Conservation (phyloP, 2,797 vertebrate species). For the Sebastes hubbsi region DNA sequence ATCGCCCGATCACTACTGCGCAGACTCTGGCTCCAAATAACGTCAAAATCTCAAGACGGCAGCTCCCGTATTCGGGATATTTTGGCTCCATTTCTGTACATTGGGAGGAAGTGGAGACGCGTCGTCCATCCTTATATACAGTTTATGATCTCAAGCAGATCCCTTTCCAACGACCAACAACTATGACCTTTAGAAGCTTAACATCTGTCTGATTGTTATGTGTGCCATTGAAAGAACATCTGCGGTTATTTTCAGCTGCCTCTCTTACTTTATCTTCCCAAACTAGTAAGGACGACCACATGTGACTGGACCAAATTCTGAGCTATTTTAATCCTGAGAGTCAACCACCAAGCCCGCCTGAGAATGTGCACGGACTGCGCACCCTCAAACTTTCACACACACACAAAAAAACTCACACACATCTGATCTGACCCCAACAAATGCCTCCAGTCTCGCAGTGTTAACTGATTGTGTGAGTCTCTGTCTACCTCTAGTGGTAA, state of each 20-base stretch:
- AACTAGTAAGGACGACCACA: constrained; percentile 9
- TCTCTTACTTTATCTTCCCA: constrained; percentile 36
- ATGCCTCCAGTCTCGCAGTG: not conserved
- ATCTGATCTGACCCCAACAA: constrained; percentile 5
- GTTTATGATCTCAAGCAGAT: not conserved
- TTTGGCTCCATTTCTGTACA: too few species aligned
- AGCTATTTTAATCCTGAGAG: constrained; percentile 60
- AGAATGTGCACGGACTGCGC: constrained; percentile 26
- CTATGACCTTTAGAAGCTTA: not conserved
- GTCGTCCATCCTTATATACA: too few species aligned
- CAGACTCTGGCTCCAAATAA: too few species aligned
- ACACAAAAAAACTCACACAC: constrained; percentile 1
- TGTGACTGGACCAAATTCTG: constrained; percentile 46
- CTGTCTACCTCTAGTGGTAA: constrained; percentile 73
- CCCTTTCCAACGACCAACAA: not conserved
- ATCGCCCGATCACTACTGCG: too few species aligned
- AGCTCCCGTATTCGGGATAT: too few species aligned
- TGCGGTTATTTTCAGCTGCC: constrained; percentile 30
- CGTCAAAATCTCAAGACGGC: too few species aligned
- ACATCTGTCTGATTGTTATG: not conserved
- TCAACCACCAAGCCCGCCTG: not conserved
- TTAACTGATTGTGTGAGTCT: constrained; percentile 3
- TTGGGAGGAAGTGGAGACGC: too few species aligned
- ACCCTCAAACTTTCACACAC: constrained; percentile 1
- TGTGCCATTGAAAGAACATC: constrained; percentile 12